A percentile compares a stretch with the other conserved stretches of the same genome.
Conservation (phyloP, 2,113 vertebrate genomes). For the Dryoscopus gambensis region DNA sequence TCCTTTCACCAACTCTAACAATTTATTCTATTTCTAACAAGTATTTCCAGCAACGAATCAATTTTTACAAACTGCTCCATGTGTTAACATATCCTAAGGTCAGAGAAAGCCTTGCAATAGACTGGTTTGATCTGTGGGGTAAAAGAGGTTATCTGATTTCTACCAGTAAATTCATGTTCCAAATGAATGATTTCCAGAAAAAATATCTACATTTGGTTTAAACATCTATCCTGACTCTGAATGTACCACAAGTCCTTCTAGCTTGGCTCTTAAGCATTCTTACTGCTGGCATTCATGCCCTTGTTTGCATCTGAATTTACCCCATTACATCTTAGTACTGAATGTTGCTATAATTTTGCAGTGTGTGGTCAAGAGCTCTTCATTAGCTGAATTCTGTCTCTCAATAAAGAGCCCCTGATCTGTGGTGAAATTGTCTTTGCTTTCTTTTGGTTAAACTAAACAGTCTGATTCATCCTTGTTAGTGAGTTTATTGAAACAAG, state of each 20-base stretch:
- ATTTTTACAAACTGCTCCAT: neutral
- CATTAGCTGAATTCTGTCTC: neutral
- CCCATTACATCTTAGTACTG: neutral
- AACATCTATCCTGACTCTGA: neutral
- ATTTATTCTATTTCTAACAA: neutral
- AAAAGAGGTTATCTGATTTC: neutral
- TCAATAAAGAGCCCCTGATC: neutral
- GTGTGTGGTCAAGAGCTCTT: neutral
- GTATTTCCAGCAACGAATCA: neutral
- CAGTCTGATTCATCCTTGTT: neutral
- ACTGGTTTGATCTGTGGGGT: neutral
- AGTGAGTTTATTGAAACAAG: neutral
- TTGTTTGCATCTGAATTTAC: neutral
- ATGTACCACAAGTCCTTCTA: neutral
- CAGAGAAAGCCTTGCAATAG: neutral
- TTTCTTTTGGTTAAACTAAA: neutral
- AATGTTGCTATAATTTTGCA: neutral
- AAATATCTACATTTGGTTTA: neutral
- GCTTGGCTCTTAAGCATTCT: neutral
- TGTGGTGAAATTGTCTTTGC: neutral
- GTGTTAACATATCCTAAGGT: neutral
- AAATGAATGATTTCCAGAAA: neutral
- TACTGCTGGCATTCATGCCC: neutral
- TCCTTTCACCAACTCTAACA: neutral
- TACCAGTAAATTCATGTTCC: neutral